Conservation (phyloP, 2,113 vertebrate species). For the Xenopus borealis region DNA sequence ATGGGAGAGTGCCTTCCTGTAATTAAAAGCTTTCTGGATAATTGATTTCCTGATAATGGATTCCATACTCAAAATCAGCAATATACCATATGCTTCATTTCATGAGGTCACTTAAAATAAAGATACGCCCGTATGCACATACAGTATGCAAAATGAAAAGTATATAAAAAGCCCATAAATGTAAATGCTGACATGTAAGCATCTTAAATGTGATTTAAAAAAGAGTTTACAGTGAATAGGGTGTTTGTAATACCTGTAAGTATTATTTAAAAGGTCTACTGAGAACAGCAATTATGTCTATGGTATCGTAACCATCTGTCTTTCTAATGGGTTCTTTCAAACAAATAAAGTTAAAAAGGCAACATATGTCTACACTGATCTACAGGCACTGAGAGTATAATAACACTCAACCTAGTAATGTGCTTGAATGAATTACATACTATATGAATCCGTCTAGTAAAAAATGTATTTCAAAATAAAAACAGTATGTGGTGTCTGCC, state of each 20-base stretch:
- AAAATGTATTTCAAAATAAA: no score
- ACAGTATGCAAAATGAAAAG: no score
- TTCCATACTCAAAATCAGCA: no score
- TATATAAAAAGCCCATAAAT: no score
- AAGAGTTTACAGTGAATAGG: slow-evolving; percentile 7
- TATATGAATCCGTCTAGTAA: no score
- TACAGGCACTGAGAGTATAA: slow-evolving; percentile 23
- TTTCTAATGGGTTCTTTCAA: slow-evolving; percentile 21
- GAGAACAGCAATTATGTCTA: slow-evolving; percentile 25
- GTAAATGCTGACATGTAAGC: background rate
- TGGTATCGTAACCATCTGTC: slow-evolving; percentile 22
- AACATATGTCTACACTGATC: slow-evolving; percentile 32
- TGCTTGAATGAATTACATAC: slow-evolving; percentile 7
- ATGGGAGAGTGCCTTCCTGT: no score
- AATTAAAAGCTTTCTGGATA: no score
- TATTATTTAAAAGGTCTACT: slow-evolving; percentile 19
- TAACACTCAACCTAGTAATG: slow-evolving; percentile 1
- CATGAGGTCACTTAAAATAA: no score
- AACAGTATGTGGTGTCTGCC: no score
- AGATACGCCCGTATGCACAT: no score
- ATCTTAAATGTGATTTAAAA: background rate
- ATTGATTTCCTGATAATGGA: no score
- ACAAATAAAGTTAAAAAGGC: slow-evolving; percentile 29
- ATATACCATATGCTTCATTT: no score
- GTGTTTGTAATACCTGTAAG: slow-evolving; percentile 16